Percentiles rank a stretch among this genome's conserved stretches.
Evolutionary conservation across 2,113 vertebrate species (phyloP).

Genomic region (Heterotilapia buettikoferi): DNA sequence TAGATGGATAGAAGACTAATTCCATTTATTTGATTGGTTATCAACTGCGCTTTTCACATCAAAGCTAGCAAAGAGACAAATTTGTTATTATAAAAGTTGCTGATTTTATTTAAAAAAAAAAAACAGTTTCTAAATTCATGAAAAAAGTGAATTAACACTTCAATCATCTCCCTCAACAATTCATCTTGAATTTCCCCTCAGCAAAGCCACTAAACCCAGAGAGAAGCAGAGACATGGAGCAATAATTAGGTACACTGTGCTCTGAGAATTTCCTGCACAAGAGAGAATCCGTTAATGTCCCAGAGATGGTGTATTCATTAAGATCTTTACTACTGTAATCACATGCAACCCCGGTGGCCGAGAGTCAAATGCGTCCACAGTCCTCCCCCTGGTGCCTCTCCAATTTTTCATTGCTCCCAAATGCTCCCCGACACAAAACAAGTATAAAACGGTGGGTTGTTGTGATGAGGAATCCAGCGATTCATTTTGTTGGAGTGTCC

Average conservation of each 20-base stretch:
- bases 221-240: constrained; percentile 8
- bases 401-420: neutral
- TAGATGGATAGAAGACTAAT: neutral
- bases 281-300: constrained; percentile 10
- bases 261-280: constrained; percentile 4
- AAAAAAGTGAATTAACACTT: constrained; percentile 12
- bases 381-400: constrained; percentile 1
- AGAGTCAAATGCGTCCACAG: constrained; percentile 6
- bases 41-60: neutral
- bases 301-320: constrained; percentile 43
- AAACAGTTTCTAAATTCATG: neutral
- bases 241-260: constrained; percentile 38
- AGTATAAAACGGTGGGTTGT: constrained; percentile 9
- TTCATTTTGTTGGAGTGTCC: neutral
- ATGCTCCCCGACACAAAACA: neutral
- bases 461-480: neutral
- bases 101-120: neutral
- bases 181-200: constrained; percentile 19
- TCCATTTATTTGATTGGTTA: neutral
- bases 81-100: neutral
- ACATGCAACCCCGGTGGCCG: constrained; percentile 22
- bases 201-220: constrained; percentile 14
- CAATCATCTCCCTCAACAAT: constrained; percentile 3
- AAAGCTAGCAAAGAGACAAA: neutral
- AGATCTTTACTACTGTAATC: constrained; percentile 24